Evolutionary conservation across 2,888 invertebrate species (phyloP), one percentile per base, ranked within the genome.

Genomic region (Cylloceria caligata): DNA sequence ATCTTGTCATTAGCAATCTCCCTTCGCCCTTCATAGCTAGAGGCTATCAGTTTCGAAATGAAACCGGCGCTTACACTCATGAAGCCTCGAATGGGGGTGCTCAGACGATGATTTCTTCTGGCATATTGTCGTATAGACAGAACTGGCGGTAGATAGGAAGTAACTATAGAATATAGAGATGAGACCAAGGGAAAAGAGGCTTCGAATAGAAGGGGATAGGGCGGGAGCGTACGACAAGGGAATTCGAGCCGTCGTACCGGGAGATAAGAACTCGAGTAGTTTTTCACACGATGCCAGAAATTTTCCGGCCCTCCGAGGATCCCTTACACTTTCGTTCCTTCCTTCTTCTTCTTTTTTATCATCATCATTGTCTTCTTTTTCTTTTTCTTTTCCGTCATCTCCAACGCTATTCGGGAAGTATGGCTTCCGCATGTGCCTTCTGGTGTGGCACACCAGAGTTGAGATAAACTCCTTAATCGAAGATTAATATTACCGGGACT

Each of bases 381-480:
- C 42, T 76, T 52, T 36, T 68, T 6, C 52, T 75, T 19, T 5
- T 36, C 19, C 19, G 7, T 49, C 68, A 67, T 67, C 83, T 64
- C 55, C 39, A 21, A 30, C 42, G 19, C 16, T 62, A 52, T 71
- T 71, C 73, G 16, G 24, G 24, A 24, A 45, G n/a, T 47, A 55
- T 64, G 68, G 62, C 67, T 74, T 65, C 52, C 47, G 57, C 16
- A 7, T 30, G 30, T 71, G 65, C 57, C 75, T 79, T 73, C 65
- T 67, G 64, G 24, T 21, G 42, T 21, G 52, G 47, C 67, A 55
- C 42, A 72, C 69, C 42, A 72, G 69, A 57, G 55, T n/a, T 49
- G 83, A 83, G 90, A 90, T 90, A 90, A 90, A 88, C 79, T 75
- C 77, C 83, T 87, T 90, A 90, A 90, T 90, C 90, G 90, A 90